Evolutionary conservation across 2,797 vertebrate genomes (phyloP), one percentile per base, ranked within the genome.

Genomic region (Poeciliopsis gracilis): DNA sequence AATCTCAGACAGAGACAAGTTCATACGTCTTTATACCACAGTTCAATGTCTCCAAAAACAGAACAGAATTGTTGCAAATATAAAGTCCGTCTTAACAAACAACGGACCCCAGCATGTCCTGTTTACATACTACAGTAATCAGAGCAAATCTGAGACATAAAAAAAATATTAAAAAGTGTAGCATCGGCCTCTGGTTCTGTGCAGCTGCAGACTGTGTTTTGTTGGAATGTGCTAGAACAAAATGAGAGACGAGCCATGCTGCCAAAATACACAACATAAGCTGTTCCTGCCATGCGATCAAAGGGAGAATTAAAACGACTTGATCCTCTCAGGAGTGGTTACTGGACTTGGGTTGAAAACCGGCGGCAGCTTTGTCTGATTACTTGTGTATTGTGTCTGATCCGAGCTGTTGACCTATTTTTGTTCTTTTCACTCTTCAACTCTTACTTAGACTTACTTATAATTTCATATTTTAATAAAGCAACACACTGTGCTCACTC

Each of bases 301-400:
- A 86, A 90, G 83, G 70, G 67, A 81, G 76, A 93, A 71, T 82
- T 81, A 84, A 79, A 90, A 80, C 75, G 46, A 80, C 79, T 83
- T 88, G 45, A 85, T 85, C 82, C 82, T 77, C 82, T 76, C 43
- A 9, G 41, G 67, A 46, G 53, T 61, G 15, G 69, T 76, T 67
- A 28, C 3, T 80, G 57, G 77, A 73, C 55, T 75, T 15, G n/a
- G 23, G 77, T 66, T 38, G 47, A 73, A 75, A 67, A 61, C 51
- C 69, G 69, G 36, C 72, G 30, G 33, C 51, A 75, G 69, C 69
- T 80, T 82, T 69, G 49, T 84, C 79, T 77, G 18, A 76, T 79
- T 9, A 83, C 46, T 80, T 47, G 23, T 70, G 63, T 15, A 73
- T 38, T 75, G 70, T 57, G 72, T 46, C 71, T 67, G 2, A 74